phyloP scores from a whole-genome alignment of 2,797 vertebrate species.

The Diplodus sargus region DNA sequence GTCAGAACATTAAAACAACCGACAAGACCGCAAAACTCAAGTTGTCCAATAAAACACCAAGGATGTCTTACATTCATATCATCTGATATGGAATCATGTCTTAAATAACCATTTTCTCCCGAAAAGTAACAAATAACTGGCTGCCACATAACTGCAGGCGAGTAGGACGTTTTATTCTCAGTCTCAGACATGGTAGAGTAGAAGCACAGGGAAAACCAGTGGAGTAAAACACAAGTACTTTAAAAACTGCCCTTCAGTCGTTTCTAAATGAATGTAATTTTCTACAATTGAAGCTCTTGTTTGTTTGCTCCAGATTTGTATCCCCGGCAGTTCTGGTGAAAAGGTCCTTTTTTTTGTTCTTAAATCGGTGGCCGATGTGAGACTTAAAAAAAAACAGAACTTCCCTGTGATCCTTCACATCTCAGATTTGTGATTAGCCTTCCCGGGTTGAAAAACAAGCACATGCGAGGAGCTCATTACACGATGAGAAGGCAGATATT shows the following conservation, averaged over 20 bases:
- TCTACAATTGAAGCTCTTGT: neutral
- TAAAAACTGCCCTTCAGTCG: too few species aligned
- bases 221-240: neutral
- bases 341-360: constrained; percentile 2
- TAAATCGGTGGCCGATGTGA: constrained; percentile 17
- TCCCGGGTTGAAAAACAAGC: constrained; percentile 26
- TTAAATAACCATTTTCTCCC: neutral
- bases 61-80: neutral
- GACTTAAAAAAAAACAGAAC: neutral
- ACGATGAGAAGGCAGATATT: constrained; percentile 31
- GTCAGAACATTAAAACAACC: neutral
- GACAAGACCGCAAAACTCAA: neutral
- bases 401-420: constrained; percentile 21
- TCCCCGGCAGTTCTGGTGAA: neutral
- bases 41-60: neutral
- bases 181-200: neutral
- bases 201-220: neutral
- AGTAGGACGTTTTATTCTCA: neutral
- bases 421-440: constrained; percentile 28
- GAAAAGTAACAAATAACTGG: neutral
- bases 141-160: neutral
- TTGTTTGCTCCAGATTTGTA: constrained; percentile 5
- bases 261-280: neutral
- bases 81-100: neutral
- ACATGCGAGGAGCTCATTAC: constrained; percentile 29